Percentiles rank a stretch among this genome's conserved stretches.
Conservation (phyloP, 2,797 vertebrate species). For the Ceyx erithaca region DNA sequence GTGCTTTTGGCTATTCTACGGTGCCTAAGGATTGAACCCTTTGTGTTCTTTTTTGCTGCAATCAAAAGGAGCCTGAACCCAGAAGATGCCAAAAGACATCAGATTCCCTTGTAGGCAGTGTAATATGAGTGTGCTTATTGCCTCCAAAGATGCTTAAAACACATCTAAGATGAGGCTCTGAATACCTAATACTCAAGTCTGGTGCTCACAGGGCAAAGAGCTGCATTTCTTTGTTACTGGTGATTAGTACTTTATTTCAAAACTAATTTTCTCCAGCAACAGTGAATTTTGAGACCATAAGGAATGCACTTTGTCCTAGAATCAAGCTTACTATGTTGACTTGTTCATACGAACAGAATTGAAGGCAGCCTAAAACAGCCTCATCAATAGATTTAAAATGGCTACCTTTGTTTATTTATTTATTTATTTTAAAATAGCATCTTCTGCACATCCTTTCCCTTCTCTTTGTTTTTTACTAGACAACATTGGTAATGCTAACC, state of each 20-base stretch:
- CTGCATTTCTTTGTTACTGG: background rate
- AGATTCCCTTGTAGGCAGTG: background rate
- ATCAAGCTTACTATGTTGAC: background rate
- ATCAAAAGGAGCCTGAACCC: background rate
- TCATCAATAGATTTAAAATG: background rate
- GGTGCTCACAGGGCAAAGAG: background rate
- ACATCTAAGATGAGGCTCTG: background rate
- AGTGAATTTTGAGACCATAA: background rate
- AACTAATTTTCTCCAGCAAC: background rate
- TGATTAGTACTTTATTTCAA: background rate
- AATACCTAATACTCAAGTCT: background rate
- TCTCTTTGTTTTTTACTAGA: background rate
- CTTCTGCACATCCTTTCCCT: background rate
- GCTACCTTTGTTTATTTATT: background rate
- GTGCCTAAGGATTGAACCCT: background rate
- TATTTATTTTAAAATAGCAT: background rate
- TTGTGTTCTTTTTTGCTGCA: background rate
- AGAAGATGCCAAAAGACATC: constrained; percentile 31
- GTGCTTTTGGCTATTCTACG: background rate
- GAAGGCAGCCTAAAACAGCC: background rate
- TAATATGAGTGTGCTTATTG: background rate
- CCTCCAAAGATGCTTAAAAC: background rate
- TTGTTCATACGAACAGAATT: background rate
- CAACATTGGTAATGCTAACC: background rate
- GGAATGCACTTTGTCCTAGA: background rate